Base-by-base conservation (phyloP, 2,113 vertebrate species). In the Daubentonia madagascariensis region DNA sequence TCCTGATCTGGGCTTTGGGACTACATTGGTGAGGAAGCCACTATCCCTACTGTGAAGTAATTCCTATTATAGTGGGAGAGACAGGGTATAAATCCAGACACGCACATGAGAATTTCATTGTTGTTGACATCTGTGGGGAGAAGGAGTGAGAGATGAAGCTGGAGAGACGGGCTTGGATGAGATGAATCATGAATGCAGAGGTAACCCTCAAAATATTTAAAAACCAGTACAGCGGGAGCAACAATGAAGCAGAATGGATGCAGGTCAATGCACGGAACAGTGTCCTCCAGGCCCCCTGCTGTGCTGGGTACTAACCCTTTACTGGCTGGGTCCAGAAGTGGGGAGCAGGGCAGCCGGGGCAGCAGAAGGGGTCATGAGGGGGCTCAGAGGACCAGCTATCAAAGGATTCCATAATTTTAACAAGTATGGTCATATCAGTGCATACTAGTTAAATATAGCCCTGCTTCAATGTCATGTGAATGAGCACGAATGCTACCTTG, bases 321-420 rank as follows among this genome's bases (percentile, higher is more conserved):
- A 89, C 78, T 79, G 83, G 1, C 43, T 57, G 22, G 25, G 37
- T 65, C 50, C 70, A 72, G 17, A 37, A 70, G 32, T 81, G 40
- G 30, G 18, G 22, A 81, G 25, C 4, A 90, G 54, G 35, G 25
- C 23, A 96, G 25, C 13, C 80, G 6, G 35, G 35, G 32, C 22
- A 45, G n/a, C 37, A 93, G 35, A 50, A 80, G 12, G 18, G 57
- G 25, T 83, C 73, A 72, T 37, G 45, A 96, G 28, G 14, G 22
- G 32, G 68, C 50, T 84, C 57, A 90, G 28, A 80, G 23, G 30
- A 91, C 5, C 9, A 90, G 54, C 45, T 81, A 96, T 91, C 32
- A 88, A 97, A 95, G 30, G 40, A 79, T 75, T 81, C 40, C 37
- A 81, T 40, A 94, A n/a, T 83, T 81, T 95, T 70, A 80, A 90